Evolutionary conservation across 2,113 vertebrate species (phyloP), one percentile per base, ranked within the genome.

Genomic region (Xiphophorus hellerii): DNA sequence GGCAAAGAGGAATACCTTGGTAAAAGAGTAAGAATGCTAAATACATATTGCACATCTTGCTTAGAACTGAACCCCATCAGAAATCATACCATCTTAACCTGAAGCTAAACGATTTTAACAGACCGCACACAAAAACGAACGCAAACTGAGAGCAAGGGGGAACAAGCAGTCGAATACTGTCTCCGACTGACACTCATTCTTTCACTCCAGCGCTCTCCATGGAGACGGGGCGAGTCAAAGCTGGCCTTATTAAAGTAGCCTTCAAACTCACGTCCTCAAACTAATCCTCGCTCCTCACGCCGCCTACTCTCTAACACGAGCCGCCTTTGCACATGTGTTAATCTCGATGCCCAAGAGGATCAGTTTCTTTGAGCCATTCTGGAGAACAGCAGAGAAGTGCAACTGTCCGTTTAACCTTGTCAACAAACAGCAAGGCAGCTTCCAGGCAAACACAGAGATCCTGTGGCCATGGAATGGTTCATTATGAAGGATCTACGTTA

Each of bases 211-310:
- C 66, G 0, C 77, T 81, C 78, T 85, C 28, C 14, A 79, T 73
- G 71, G 80, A 79, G 66, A 61, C 61, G n/a, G 77, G 51, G 51
- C 73, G 3, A 80, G 82, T 76, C 66, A 80, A 83, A 86, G 84
- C 69, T 10, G 17, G 39, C 61, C 69, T 80, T 76, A 84, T 84
- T 83, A 88, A 88, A 88, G 76, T 66, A 87, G 85, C 85, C 75
- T 80, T 85, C 74, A 89, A 78, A 92, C 89, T 88, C 78, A 62
- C 37, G 73, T 78, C 70, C 64, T 73, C 65, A 66, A 84, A 83
- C 86, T 87, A 90, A 91, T 90, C 87, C 86, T 65, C 73, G 70
- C 72, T 84, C 78, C 72, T 89, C 75, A 58, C 71, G 77, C 87
- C 68, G 82, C 71, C 87, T 73, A 30, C 78, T 66, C 77, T 87